A percentile compares a stretch with the other conserved stretches of the same genome.
These are phyloP conservation scores for Lycodopsis pacificus DNA, from an alignment of 2,797 vertebrate species.

Conservation along the genomic window DNA sequence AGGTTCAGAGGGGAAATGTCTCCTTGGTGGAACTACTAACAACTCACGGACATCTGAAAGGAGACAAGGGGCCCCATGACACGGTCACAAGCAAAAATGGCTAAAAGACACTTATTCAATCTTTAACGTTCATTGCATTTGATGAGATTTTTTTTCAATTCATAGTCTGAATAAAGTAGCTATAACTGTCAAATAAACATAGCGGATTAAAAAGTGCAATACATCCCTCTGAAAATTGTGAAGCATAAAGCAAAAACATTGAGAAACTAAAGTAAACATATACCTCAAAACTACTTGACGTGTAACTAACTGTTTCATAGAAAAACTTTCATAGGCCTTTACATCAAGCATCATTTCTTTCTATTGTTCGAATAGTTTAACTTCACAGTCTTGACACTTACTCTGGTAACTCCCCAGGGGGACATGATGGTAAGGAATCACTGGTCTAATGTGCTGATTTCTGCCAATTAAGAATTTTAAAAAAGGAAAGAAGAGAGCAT, in stretches of 20 bases:
- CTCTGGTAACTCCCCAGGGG: background rate
- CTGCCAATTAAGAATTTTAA: constrained; percentile 23
- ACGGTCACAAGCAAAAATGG: background rate
- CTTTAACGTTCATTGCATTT: background rate
- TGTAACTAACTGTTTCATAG: background rate
- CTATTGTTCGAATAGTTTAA: background rate
- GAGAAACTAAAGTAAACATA: background rate
- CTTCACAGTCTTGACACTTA: background rate
- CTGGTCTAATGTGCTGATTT: constrained; percentile 13
- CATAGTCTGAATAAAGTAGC: background rate
- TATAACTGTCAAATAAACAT: background rate
- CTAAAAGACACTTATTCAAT: background rate
- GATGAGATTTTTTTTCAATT: background rate
- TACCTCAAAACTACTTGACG: background rate
- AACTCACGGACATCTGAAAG: background rate
- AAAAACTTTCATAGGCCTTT: background rate
- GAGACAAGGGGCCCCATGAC: background rate
- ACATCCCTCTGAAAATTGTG: background rate
- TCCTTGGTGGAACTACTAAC: background rate
- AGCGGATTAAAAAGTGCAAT: background rate
- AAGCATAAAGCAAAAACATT: background rate
- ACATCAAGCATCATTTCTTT: background rate
- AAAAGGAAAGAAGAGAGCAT: constrained; percentile 8
- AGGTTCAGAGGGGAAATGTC: background rate
- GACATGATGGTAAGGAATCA: background rate